Conservation (phyloP, 1,140 invertebrate genomes). For the Meloidogyne floridensis region DNA sequence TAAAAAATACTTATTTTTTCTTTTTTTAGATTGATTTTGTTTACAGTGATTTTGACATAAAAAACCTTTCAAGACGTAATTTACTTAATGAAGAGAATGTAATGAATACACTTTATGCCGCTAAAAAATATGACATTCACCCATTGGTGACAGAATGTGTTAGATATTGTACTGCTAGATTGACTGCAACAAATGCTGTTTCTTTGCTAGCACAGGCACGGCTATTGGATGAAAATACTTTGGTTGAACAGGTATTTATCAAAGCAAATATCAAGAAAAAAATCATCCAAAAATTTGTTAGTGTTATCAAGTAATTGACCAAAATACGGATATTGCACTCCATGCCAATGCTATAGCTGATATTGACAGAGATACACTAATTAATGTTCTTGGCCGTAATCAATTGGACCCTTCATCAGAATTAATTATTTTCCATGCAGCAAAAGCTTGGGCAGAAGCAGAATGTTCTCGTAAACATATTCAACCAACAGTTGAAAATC, state of each 20-base stretch:
- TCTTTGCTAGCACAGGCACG: slow-evolving; percentile 41
- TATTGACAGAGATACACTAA: slow-evolving; percentile 38
- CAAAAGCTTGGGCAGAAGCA: slow-evolving; percentile 36
- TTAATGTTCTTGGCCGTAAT: slow-evolving; percentile 36
- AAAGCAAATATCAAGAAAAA: too few relatives aligned
- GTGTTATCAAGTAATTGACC: slow-evolving; percentile 40
- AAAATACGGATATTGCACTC: slow-evolving; percentile 35
- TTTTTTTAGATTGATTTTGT: slow-evolving; percentile 33
- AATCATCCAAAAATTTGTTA: background rate
- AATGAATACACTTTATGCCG: slow-evolving; percentile 22
- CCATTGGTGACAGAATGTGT: slow-evolving; percentile 40
- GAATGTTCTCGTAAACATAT: slow-evolving; percentile 35
- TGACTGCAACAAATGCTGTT: slow-evolving; percentile 41
- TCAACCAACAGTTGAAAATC: slow-evolving; percentile 32
- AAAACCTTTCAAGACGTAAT: slow-evolving; percentile 16
- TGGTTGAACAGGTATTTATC: slow-evolving; percentile 26
- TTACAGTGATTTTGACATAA: slow-evolving; percentile 42
- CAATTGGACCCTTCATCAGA: slow-evolving; percentile 36
- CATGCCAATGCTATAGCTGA: slow-evolving; percentile 29
- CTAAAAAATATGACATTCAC: slow-evolving; percentile 41
- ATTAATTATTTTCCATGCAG: slow-evolving; percentile 39
- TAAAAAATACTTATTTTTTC: background rate
- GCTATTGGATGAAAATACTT: slow-evolving; percentile 36
- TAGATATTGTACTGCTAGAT: slow-evolving; percentile 30
- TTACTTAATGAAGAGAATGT: slow-evolving; percentile 43